Conservation (phyloP, 2,797 vertebrate species). For the Pseudocheirus occidentalis region DNA sequence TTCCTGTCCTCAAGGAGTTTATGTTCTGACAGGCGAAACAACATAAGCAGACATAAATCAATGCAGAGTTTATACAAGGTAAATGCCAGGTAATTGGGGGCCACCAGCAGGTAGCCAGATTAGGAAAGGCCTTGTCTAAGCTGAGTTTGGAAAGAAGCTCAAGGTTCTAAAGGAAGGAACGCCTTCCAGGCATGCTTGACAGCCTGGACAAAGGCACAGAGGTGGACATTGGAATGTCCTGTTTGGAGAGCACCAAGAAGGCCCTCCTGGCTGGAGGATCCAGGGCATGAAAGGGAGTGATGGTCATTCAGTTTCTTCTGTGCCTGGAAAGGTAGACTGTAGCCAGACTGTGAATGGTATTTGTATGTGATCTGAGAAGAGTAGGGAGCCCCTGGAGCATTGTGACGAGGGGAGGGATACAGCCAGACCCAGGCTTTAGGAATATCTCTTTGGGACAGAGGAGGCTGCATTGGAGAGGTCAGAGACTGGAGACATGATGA, state of each 20-base stretch:
- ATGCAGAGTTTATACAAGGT: background rate
- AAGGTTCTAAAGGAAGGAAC: background rate
- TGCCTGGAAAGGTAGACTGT: background rate
- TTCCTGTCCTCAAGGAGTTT: background rate
- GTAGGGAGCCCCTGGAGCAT: background rate
- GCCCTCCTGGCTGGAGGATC: background rate
- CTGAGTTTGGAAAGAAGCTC: background rate
- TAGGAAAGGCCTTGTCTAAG: background rate
- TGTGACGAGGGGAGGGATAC: background rate
- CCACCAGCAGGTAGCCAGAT: background rate
- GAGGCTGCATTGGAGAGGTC: background rate
- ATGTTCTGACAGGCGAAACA: background rate
- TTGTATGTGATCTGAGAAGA: background rate
- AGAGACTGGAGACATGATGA: background rate
- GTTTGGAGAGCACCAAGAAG: background rate
- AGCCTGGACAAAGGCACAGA: background rate
- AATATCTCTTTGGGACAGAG: background rate
- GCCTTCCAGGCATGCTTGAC: background rate
- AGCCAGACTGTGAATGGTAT: background rate
- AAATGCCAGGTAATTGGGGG: background rate
- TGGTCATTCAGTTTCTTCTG: background rate
- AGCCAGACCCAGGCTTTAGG: background rate
- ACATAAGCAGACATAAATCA: background rate
- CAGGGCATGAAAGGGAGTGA: background rate
- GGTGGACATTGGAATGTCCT: background rate